A percentile compares a stretch with the other conserved stretches of the same genome.
Conservation (phyloP, 2,888 invertebrate species). For the Agriopis marginaria region DNA sequence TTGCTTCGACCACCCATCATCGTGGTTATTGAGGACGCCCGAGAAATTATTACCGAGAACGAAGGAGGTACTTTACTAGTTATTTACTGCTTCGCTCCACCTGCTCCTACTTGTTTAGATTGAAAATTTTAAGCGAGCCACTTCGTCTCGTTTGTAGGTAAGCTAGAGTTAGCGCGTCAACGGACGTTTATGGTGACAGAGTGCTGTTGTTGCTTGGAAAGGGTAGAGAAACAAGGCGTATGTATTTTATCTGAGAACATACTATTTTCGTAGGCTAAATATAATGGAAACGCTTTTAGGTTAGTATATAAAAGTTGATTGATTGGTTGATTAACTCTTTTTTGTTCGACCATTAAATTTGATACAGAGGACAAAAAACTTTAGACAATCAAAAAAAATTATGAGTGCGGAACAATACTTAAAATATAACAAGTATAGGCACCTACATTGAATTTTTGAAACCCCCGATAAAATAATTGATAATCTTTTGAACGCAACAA, state of each 20-base stretch:
- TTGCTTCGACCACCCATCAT: conserved; percentile 32
- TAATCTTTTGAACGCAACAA: no score
- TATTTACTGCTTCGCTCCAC: conserved; percentile 33
- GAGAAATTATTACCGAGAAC: conserved; percentile 29
- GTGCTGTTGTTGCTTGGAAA: conserved; percentile 30
- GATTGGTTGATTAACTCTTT: no score
- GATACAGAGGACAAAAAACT: no score
- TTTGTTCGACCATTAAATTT: no score
- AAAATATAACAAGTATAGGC: no score
- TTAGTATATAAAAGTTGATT: no score
- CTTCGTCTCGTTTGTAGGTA: conserved; percentile 27
- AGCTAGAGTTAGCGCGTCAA: conserved; percentile 32
- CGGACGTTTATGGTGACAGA: conserved; percentile 33
- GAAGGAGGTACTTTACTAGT: conserved; percentile 24
- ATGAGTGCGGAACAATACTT: no score
- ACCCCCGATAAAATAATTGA: no score
- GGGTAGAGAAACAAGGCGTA: conserved; percentile 6
- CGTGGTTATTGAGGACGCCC: conserved; percentile 29
- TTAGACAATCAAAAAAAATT: no score
- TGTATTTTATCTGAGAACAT: conserved; percentile 7
- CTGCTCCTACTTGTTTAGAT: conserved; percentile 35
- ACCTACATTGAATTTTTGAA: no score
- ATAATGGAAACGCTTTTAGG: background rate
- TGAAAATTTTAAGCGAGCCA: conserved; percentile 33
- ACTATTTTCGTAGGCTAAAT: background rate